A percentile compares a stretch with the other conserved stretches of the same genome.
These are phyloP conservation scores for Macrosiphum euphorbiae DNA, from an alignment of 2,888 invertebrate species.

Conservation along the genomic window DNA sequence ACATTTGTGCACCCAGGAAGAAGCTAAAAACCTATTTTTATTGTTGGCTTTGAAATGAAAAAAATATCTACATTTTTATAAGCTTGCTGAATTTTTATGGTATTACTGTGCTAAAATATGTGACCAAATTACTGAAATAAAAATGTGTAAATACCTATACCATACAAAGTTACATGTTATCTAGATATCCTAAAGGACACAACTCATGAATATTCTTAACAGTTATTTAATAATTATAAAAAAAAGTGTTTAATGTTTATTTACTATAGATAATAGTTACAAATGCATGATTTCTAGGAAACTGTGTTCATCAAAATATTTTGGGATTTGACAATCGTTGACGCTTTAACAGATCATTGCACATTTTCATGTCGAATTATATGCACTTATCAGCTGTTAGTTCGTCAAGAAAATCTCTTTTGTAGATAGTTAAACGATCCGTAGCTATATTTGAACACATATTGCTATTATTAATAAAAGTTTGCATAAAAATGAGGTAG, in stretches of 20 bases:
- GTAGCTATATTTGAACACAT: slow-evolving; percentile 6
- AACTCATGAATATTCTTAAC: neutral
- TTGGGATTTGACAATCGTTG: neutral
- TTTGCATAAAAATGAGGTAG: neutral
- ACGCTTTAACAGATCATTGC: neutral
- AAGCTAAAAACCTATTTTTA: slow-evolving; percentile 17
- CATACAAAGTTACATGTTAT: neutral
- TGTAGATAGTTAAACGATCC: neutral
- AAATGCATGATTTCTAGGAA: neutral
- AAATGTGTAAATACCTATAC: neutral
- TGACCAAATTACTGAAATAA: neutral
- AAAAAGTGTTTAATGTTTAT: neutral
- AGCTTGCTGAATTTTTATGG: neutral
- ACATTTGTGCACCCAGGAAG: neutral
- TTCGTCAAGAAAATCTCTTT: neutral
- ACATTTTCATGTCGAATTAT: neutral
- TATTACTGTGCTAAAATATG: neutral
- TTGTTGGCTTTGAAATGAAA: neutral
- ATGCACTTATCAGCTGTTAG: neutral
- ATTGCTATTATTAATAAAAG: slow-evolving; percentile 17
- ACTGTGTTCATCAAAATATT: neutral
- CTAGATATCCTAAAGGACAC: neutral
- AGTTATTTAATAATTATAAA: neutral
- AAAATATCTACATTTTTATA: neutral
- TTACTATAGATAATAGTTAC: no score